Conservation (phyloP, 2,113 vertebrate species). For the Stictonetta naevosa region DNA sequence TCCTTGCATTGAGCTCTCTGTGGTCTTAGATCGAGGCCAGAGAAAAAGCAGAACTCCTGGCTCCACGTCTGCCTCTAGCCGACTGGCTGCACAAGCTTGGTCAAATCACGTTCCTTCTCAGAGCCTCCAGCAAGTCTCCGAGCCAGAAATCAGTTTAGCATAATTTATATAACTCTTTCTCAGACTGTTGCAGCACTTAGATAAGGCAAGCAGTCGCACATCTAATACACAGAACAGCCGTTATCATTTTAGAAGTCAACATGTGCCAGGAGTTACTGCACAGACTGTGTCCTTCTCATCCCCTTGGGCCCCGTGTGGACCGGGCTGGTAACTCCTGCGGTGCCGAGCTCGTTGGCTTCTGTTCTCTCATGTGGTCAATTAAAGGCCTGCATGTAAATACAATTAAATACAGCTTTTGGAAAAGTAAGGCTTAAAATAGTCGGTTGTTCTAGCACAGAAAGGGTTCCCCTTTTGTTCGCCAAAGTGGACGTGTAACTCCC, state of each 20-base stretch:
- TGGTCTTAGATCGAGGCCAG: neutral
- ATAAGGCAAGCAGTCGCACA: neutral
- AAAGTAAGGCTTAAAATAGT: neutral
- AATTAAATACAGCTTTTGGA: neutral
- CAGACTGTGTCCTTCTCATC: neutral
- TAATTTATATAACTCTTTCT: neutral
- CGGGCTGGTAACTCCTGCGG: neutral
- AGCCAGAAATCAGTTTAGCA: neutral
- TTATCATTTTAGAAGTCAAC: neutral
- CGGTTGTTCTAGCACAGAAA: conserved; percentile 7
- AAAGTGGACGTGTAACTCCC: conserved; percentile 11
- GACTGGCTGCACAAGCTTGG: neutral
- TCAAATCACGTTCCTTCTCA: neutral
- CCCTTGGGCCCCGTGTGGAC: accelerated
- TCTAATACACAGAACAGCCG: neutral
- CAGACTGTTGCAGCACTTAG: neutral
- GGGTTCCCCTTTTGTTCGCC: conserved; percentile 19
- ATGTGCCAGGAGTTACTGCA: neutral
- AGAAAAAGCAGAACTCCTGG: neutral
- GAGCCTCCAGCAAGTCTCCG: neutral
- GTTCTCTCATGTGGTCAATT: neutral
- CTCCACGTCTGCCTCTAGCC: accelerated
- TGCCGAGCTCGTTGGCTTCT: neutral
- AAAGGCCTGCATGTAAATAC: neutral
- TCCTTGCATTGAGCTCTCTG: neutral